Evolutionary conservation across 2,888 invertebrate genomes (phyloP).

Genomic region (Melipona beecheii): DNA sequence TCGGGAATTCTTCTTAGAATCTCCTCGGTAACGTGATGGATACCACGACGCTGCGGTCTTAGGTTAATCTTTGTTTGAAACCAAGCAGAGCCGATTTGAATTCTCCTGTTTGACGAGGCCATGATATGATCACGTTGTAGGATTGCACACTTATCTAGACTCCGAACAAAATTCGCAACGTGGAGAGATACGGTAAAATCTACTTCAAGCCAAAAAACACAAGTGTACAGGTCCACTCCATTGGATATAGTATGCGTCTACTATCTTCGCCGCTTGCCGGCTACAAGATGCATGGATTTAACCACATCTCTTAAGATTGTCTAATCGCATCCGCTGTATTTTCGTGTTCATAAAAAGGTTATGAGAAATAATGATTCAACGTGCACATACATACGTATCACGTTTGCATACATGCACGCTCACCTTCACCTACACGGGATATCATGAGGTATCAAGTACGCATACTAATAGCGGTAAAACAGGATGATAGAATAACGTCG

Average conservation of each 20-base stretch:
- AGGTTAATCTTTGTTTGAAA: slow-evolving; percentile 98
- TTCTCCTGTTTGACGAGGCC: slow-evolving; percentile 93
- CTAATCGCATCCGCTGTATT: slow-evolving; percentile 56
- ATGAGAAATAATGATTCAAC: slow-evolving; percentile 82
- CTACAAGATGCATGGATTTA: slow-evolving; percentile 53
- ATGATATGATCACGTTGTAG: slow-evolving; percentile 84
- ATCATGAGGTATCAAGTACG: slow-evolving; percentile 50
- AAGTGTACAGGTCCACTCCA: slow-evolving; percentile 61
- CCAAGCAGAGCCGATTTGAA: slow-evolving; percentile 98
- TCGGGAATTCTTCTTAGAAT: slow-evolving; percentile 97
- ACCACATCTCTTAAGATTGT: slow-evolving; percentile 63
- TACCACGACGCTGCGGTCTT: slow-evolving; percentile 97
- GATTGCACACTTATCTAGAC: slow-evolving; percentile 53
- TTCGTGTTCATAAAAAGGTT: slow-evolving; percentile 78
- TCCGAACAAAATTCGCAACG: slow-evolving; percentile 37
- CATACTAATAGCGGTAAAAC: slow-evolving; percentile 38
- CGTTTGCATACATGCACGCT: slow-evolving; percentile 53
- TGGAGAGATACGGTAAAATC: slow-evolving; percentile 48
- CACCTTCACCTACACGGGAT: slow-evolving; percentile 54
- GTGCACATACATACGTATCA: slow-evolving; percentile 66
- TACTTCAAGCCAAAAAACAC: slow-evolving; percentile 58
- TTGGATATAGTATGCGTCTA: slow-evolving; percentile 48
- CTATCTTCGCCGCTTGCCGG: slow-evolving; percentile 46
- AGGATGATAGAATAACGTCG: slow-evolving; percentile 33
- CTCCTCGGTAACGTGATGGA: slow-evolving; percentile 98